phyloP scores from a whole-genome alignment of 2,113 vertebrate genomes.

The Odontophorus gujanensis region DNA sequence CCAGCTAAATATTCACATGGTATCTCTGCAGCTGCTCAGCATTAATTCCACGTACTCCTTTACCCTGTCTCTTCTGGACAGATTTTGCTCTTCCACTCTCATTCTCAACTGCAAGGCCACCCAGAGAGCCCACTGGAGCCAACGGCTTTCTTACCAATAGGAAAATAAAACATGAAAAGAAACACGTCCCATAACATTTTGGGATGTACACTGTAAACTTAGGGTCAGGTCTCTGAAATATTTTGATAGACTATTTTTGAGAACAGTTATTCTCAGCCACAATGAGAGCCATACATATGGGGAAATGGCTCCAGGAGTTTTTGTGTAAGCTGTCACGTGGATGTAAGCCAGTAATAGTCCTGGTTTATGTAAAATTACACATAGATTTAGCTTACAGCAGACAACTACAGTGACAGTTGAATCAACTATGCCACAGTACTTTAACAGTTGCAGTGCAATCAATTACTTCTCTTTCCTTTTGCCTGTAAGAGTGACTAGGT shows the following conservation, averaged over 20 bases:
- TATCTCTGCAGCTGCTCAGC: neutral
- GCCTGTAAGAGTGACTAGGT: neutral
- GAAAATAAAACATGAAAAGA: neutral
- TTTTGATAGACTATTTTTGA: neutral
- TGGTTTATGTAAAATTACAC: neutral
- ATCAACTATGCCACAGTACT: fast-evolving
- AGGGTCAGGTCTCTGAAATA: neutral
- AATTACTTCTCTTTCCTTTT: neutral
- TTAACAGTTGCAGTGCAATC: neutral
- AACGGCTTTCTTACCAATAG: neutral
- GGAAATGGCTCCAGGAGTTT: neutral
- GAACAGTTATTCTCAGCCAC: neutral
- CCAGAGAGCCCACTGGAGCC: fast-evolving
- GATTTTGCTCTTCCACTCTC: neutral
- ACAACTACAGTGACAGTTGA: neutral
- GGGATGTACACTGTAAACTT: neutral
- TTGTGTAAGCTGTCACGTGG: neutral
- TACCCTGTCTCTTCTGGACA: neutral
- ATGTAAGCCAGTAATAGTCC: neutral
- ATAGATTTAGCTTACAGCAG: neutral
- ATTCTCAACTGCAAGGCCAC: neutral
- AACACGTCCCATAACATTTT: neutral
- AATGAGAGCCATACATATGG: neutral
- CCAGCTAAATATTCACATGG: neutral
- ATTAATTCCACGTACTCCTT: neutral